Conservation (phyloP, 2,888 invertebrate genomes). For the Nomada fucata region DNA sequence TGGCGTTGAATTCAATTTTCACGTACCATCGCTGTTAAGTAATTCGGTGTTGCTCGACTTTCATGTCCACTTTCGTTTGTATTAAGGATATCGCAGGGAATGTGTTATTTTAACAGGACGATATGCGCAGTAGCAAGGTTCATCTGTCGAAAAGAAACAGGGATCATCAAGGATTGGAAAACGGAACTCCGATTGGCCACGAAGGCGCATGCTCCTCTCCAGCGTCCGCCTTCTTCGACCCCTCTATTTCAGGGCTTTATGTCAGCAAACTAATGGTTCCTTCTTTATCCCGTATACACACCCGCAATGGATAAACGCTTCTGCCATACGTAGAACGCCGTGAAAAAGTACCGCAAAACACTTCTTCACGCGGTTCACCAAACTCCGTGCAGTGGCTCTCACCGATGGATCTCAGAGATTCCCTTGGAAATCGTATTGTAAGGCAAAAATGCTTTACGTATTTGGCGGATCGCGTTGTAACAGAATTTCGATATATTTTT, state of each 20-base stretch:
- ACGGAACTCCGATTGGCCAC: conserved; percentile 64
- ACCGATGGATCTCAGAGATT: conserved; percentile 2
- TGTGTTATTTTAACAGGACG: conserved; percentile 24
- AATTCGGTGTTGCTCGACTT: conserved; percentile 24
- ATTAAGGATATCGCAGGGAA: conserved; percentile 23
- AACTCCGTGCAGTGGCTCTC: conserved; percentile 69
- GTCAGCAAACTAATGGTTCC: conserved; percentile 77
- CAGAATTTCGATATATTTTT: no score
- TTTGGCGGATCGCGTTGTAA: not conserved
- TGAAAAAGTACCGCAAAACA: conserved; percentile 75
- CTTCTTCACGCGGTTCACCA: conserved; percentile 72
- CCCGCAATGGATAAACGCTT: conserved; percentile 75
- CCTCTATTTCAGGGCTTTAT: conserved; percentile 71
- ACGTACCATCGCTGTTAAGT: no score
- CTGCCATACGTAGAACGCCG: conserved; percentile 63
- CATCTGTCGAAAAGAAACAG: conserved; percentile 45
- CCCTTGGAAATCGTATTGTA: not conserved
- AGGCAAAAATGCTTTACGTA: not conserved
- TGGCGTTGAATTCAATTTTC: not conserved
- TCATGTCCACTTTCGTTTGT: conserved; percentile 12
- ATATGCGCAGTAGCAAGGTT: conserved; percentile 67
- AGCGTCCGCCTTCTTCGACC: conserved; percentile 72
- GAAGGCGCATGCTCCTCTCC: conserved; percentile 68
- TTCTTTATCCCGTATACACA: conserved; percentile 68
- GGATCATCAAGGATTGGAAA: conserved; percentile 64